Percentiles rank a stretch among this genome's conserved stretches.
Conservation (phyloP, 2,113 vertebrate genomes). For the Furnarius figulus region DNA sequence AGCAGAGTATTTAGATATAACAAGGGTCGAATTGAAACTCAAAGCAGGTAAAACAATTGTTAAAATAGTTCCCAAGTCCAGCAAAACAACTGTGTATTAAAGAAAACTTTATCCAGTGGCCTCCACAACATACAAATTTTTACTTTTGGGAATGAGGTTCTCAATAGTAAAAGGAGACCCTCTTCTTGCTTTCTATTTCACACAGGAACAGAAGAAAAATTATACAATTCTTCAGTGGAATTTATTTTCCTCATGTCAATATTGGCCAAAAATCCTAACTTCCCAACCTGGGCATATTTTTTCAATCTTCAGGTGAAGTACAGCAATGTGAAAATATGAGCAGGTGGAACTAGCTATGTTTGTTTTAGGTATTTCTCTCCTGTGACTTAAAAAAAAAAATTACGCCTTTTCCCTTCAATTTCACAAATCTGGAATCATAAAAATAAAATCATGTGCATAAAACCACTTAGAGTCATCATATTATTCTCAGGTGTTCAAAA, state of each 20-base stretch:
- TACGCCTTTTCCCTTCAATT: not conserved
- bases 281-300: not conserved
- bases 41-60: not conserved
- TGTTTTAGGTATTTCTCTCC: not conserved
- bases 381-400: fast-evolving
- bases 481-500: not conserved
- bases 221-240: not conserved
- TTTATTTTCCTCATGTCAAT: not conserved
- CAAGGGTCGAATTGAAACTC: not conserved
- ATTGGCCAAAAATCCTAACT: not conserved
- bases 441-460: not conserved
- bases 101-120: not conserved
- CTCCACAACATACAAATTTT: not conserved
- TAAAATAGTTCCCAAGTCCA: not conserved
- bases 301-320: not conserved
- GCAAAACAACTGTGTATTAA: not conserved
- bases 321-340: not conserved
- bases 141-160: not conserved
- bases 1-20: not conserved
- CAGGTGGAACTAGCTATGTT: not conserved
- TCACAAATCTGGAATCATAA: not conserved
- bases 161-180: not conserved
- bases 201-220: not conserved
- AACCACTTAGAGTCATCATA: not conserved
- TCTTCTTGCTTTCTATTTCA: not conserved